Conservation (phyloP, 2,797 vertebrate species). For the Psittacula echo region DNA sequence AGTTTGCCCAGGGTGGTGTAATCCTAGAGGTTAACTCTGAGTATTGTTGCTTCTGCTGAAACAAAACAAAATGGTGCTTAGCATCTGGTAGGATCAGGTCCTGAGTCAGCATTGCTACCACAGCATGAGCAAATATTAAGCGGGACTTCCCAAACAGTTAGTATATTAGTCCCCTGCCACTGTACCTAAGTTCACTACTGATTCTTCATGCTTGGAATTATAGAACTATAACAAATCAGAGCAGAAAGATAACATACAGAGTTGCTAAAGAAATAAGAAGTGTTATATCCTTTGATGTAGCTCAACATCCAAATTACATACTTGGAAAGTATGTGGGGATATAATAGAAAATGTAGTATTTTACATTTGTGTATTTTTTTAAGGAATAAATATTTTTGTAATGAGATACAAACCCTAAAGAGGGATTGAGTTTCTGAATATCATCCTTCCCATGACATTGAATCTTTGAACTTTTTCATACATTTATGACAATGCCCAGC, state of each 20-base stretch:
- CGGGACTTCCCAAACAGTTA: not conserved
- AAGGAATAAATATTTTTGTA: constrained; percentile 80
- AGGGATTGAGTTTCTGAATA: constrained; percentile 66
- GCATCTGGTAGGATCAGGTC: not conserved
- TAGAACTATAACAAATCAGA: not conserved
- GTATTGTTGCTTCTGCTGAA: not conserved
- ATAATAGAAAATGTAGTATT: constrained; percentile 63
- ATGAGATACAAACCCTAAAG: constrained; percentile 58
- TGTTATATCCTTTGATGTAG: not conserved
- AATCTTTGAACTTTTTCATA: constrained; percentile 55
- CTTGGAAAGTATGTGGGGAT: constrained; percentile 53
- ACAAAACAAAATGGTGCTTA: not conserved
- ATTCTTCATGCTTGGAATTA: not conserved
- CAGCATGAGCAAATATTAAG: not conserved
- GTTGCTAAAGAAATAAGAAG: not conserved
- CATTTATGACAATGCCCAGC: constrained; percentile 8
- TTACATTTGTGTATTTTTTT: constrained; percentile 80
- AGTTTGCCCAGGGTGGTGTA: not conserved
- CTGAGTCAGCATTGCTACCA: not conserved
- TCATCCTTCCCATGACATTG: constrained; percentile 14
- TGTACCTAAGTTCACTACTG: not conserved
- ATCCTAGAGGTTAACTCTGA: not conserved
- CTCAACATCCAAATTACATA: not conserved
- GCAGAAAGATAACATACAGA: not conserved
- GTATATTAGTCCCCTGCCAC: not conserved